Base-by-base conservation (phyloP, 2,888 invertebrate genomes). In the Drosophila anceps region DNA sequence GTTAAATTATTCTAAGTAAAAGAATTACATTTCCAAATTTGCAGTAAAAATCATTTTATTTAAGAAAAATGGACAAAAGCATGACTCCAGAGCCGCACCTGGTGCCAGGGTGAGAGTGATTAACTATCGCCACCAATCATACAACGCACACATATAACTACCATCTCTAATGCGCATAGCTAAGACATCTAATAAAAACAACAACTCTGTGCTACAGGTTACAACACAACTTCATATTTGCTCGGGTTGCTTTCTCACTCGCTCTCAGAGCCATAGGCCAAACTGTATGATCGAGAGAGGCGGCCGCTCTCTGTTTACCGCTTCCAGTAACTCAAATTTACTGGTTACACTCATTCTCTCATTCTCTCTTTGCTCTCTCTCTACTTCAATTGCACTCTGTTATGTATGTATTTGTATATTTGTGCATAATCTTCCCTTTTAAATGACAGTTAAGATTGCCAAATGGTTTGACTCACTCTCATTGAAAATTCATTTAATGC, bases 81-180 rank as follows among this genome's bases (percentile, higher is more conserved):
- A 85, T 83, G 76, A 95, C 96, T 35, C 95, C 96, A 37, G 95
- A 96, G 86, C 96, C 96, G 0, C 96, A 96, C 92, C 95, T 95
- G 73, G 95, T 96, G 73, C 96, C 96, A 54, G 96, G 96, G 96
- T 96, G 93, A 93, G 66, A 35, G 15, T 6, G 53, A 5, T 13
- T 24, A 37, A 24, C 15, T 20, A 33, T 35, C 15, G 9, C 5
- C 20, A 18, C n/a, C 24, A 35, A 9, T 18, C 3, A 1, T 6
- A 29, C 27, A 29, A 43, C 9, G n/a, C n/a, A 43, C 1, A 4
- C 29, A 48, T 29, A 10, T 12, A 33, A 31, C 31, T 50, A 0
- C 7, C 48, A 18, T 50, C 18, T 12, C 18, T 37, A 37, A 9
- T 27, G 29, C 27, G 2, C n/a, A 48, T 2, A 29, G 29, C 8